These are phyloP conservation scores for Atta texana DNA, from an alignment of 1,140 invertebrate genomes.

Conservation along the genomic window DNA sequence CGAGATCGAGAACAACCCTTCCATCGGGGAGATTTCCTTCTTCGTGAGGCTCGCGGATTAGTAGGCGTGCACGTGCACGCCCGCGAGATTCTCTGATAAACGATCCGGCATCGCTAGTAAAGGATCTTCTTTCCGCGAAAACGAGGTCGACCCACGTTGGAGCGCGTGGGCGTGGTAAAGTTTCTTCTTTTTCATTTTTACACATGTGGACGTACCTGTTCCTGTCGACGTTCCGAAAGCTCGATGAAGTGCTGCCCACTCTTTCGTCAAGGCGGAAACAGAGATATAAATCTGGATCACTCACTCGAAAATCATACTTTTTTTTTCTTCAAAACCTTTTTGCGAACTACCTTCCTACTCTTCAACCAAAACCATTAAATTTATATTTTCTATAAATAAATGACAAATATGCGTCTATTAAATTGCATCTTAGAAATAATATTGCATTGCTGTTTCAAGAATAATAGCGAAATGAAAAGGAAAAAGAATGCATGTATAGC, in stretches of 20 bases:
- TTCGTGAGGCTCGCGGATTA: conserved; percentile 66
- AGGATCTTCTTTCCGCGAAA: conserved; percentile 78
- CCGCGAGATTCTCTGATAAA: conserved; percentile 83
- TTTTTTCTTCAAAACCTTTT: background rate
- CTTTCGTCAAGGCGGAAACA: conserved; percentile 37
- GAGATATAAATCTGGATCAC: conserved; percentile 21
- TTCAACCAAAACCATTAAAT: background rate
- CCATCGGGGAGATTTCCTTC: conserved; percentile 13
- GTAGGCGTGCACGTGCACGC: conserved; percentile 77
- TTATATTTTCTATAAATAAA: background rate
- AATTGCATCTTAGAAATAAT: background rate
- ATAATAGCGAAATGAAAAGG: background rate
- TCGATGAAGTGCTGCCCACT: conserved; percentile 10
- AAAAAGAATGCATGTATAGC: background rate
- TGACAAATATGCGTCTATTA: background rate
- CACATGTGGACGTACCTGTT: conserved; percentile 42
- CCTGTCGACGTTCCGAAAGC: conserved; percentile 10
- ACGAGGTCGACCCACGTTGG: conserved; percentile 70
- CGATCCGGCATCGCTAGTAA: conserved; percentile 83
- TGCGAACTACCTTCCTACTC: background rate
- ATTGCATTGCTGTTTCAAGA: background rate
- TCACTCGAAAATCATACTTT: background rate
- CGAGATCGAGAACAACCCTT: conserved; percentile 44
- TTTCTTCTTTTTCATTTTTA: conserved; percentile 69
- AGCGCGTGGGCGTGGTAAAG: conserved; percentile 78